A percentile compares a stretch with the other conserved stretches of the same genome.
These are phyloP conservation scores for Erethizon dorsatum DNA, from an alignment of 2,797 vertebrate genomes.

Conservation along the genomic window DNA sequence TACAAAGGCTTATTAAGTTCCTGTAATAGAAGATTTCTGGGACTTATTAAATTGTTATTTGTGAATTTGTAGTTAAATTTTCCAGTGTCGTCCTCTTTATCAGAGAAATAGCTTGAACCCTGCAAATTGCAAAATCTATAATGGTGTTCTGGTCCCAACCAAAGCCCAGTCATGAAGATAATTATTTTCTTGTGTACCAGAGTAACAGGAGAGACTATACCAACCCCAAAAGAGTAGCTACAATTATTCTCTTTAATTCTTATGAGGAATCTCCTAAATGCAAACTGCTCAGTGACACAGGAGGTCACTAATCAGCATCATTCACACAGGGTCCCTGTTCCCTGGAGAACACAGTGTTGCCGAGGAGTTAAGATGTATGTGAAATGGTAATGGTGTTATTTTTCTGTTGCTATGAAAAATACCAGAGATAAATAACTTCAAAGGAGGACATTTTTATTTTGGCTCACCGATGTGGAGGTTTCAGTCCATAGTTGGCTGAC, in stretches of 20 bases:
- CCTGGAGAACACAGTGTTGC: background rate
- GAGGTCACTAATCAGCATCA: background rate
- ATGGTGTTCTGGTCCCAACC: background rate
- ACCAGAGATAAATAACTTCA: background rate
- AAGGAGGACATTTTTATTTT: background rate
- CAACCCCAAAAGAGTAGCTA: background rate
- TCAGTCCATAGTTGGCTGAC: background rate
- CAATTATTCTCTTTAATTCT: background rate
- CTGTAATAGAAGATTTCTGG: background rate
- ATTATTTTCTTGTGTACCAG: constrained; percentile 25
- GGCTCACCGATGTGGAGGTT: background rate
- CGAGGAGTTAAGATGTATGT: background rate
- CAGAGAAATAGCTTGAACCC: background rate
- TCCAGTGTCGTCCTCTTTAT: background rate
- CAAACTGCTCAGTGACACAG: background rate
- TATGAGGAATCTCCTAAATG: background rate
- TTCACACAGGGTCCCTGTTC: background rate
- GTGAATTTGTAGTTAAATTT: constrained; percentile 60
- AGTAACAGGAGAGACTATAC: background rate
- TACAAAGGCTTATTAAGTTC: constrained; percentile 43
- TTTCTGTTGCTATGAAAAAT: background rate
- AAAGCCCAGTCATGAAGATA: constrained; percentile 28
- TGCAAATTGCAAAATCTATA: background rate
- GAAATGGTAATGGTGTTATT: background rate
- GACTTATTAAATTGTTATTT: constrained; percentile 44